phyloP scores from a whole-genome alignment of 2,113 vertebrate genomes.

The Nothocercus nigrocapillus region DNA sequence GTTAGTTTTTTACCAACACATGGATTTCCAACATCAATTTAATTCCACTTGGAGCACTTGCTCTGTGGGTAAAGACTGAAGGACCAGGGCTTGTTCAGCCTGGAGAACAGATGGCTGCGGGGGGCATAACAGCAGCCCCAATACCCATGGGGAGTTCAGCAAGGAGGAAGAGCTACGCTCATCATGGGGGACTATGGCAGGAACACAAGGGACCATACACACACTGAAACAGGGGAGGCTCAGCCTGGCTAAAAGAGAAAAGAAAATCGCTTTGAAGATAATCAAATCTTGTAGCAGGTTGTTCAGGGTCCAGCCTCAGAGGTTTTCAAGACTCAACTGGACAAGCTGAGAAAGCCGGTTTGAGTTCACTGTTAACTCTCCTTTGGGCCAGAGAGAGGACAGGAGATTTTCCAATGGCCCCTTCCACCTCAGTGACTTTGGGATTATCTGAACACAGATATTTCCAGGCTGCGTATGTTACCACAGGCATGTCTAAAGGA shows the following conservation, averaged over 20 bases:
- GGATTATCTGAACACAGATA: background rate
- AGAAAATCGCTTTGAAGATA: background rate
- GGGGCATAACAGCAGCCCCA: background rate
- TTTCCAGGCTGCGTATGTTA: background rate
- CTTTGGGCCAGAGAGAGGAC: background rate
- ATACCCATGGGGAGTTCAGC: background rate
- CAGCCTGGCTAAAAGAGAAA: background rate
- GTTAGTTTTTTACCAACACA: background rate
- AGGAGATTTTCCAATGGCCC: accelerated
- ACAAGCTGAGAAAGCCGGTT: background rate
- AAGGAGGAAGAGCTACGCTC: background rate
- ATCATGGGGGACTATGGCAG: background rate
- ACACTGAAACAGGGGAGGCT: background rate
- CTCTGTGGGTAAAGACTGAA: background rate
- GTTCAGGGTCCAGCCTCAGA: background rate
- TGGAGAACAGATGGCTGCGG: background rate
- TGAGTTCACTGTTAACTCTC: background rate
- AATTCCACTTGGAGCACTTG: background rate
- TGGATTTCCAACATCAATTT: slow-evolving; percentile 5
- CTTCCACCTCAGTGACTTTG: background rate
- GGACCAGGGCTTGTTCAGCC: background rate
- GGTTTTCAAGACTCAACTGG: background rate
- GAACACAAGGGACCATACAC: background rate
- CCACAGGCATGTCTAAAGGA: background rate
- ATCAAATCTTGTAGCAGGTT: background rate